Evolutionary conservation across 2,113 vertebrate species (phyloP), one percentile per base, ranked within the genome.

Genomic region (Budorcas taxicolor): DNA sequence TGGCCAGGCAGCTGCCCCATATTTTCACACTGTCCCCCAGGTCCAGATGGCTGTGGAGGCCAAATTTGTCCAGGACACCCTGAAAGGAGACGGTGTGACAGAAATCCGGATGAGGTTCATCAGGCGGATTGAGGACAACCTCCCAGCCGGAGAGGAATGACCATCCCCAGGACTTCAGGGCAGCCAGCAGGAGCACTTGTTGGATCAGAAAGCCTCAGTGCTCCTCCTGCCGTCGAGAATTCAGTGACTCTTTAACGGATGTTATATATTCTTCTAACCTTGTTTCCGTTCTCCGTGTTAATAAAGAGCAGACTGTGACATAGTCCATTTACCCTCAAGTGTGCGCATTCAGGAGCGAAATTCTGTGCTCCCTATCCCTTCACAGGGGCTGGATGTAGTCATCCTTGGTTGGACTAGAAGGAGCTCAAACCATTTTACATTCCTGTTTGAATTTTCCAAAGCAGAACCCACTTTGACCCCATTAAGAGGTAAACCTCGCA

Each of bases 11-110:
- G 78, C 62, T 58, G 36, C 55, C n/a, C 50, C 81, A 96, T 97
- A 23, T 67, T 95, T 25, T 94, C 95, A 47, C 90, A 50, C 52
- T 86, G 6, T 92, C 53, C 11, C 58, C 47, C 94, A 99, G 99
- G 99, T 99, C 91, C 99, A 99, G 99, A 99, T 99, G 99, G 99
- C 99, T 0, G 99, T 99, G n/a, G 99, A 99, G 91, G 99, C 99
- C 85, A 99, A 99, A 94, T 99, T 99, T 98, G 99, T 98, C 89
- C 99, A 99, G 98, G 99, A 99, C 98, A 99, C 99, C 0, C 98
- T 99, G 96, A 99, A 99, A 98, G 99, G 99, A 5, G 99, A 99
- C 95, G 99, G 99, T 2, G 99, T 99, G 97, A 99, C 99, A 91
- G 99, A 99, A 98, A 99, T 99, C 87, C 99, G 99, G 33, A 99